Percentiles rank a stretch among this genome's conserved stretches.
Conservation (phyloP, 2,113 vertebrate genomes). For the Siphamia tubifer region DNA sequence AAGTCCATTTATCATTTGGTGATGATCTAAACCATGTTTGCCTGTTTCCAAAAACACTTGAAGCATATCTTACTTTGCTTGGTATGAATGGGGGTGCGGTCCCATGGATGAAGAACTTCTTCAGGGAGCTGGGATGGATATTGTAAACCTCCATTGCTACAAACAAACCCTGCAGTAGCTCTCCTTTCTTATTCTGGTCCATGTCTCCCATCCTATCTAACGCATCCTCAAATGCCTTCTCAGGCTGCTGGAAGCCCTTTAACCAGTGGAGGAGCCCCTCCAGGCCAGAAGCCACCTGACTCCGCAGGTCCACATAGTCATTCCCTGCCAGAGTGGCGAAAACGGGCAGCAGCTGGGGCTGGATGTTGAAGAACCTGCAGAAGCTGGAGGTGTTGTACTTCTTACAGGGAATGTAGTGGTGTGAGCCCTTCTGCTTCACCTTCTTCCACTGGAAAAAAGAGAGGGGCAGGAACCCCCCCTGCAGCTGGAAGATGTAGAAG, state of each 20-base stretch:
- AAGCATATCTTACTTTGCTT: background rate
- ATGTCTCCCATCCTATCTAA: slow-evolving; percentile 57
- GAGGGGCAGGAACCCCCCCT: slow-evolving; percentile 80
- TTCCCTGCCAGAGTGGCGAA: slow-evolving; percentile 85
- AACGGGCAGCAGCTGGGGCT: slow-evolving; percentile 78
- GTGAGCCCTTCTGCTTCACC: background rate
- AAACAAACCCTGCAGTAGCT: slow-evolving; percentile 53
- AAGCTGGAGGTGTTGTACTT: slow-evolving; percentile 73
- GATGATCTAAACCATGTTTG: too few relatives aligned
- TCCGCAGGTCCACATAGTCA: slow-evolving; percentile 70
- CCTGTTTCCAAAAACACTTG: too few relatives aligned
- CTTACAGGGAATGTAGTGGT: slow-evolving; percentile 75
- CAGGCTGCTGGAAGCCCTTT: background rate
- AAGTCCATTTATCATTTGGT: too few relatives aligned
- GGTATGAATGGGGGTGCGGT: background rate
- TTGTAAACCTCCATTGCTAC: slow-evolving; percentile 78
- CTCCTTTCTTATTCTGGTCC: background rate
- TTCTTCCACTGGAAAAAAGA: slow-evolving; percentile 81
- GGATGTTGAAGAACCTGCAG: slow-evolving; percentile 75
- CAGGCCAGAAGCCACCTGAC: background rate
- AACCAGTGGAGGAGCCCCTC: background rate
- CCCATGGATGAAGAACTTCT: slow-evolving; percentile 75
- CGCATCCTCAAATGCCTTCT: slow-evolving; percentile 69
- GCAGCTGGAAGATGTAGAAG: slow-evolving; percentile 87
- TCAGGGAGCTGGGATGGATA: slow-evolving; percentile 61